A percentile compares a stretch with the other conserved stretches of the same genome.
These are phyloP conservation scores for Galemys pyrenaicus DNA, from an alignment of 2,113 vertebrate genomes.

Conservation along the genomic window DNA sequence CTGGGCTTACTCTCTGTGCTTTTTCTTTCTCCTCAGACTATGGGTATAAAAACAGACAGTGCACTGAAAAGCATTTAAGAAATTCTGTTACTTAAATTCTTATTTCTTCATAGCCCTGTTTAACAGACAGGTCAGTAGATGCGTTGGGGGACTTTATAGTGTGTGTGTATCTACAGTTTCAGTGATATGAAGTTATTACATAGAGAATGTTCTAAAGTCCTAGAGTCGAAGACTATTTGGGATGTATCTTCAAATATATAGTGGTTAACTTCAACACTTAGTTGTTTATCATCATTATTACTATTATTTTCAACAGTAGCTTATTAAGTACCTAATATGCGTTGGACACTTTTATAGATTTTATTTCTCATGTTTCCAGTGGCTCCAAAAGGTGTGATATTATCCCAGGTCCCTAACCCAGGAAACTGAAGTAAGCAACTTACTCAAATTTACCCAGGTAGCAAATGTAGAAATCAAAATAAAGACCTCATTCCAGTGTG, in stretches of 20 bases:
- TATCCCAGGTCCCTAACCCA: not conserved
- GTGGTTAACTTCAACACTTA: not conserved
- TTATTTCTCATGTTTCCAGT: conserved; percentile 3
- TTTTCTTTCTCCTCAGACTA: not conserved
- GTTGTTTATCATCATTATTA: not conserved
- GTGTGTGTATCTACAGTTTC: not conserved
- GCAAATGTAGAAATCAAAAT: not conserved
- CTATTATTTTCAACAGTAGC: not conserved
- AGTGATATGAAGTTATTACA: not conserved
- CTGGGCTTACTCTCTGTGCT: not conserved
- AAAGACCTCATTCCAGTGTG: not conserved
- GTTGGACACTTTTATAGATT: not conserved
- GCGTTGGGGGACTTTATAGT: not conserved
- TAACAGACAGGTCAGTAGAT: not conserved
- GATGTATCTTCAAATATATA: not conserved
- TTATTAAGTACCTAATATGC: not conserved
- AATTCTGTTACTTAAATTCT: not conserved
- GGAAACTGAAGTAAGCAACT: not conserved
- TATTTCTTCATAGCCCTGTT: not conserved
- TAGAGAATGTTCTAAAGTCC: not conserved
- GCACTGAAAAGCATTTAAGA: not conserved
- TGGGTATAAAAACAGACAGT: not conserved
- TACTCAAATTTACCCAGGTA: not conserved
- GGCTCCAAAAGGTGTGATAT: not conserved
- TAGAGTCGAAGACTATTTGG: not conserved